These are phyloP conservation scores for Drosophila yakuba DNA, from an alignment of 1,140 invertebrate species.

Conservation along the genomic window DNA sequence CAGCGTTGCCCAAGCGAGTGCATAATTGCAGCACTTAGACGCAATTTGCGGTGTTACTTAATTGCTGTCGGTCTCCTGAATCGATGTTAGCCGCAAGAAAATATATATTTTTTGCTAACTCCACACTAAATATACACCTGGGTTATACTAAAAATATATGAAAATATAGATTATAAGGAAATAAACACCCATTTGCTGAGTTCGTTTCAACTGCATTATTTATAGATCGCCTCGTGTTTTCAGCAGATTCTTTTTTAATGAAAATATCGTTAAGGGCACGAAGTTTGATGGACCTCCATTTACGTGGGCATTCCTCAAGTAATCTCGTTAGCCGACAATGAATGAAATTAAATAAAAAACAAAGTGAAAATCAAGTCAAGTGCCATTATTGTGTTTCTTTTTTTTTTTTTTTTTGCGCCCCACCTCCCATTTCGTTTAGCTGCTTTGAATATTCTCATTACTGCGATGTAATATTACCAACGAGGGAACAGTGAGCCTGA, in stretches of 20 bases:
- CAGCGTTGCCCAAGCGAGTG: constrained; percentile 32
- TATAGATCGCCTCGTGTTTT: too few relatives aligned
- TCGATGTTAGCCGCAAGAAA: neutral
- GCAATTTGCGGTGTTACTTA: constrained; percentile 45
- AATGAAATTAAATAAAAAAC: constrained; percentile 9
- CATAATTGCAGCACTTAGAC: constrained; percentile 53
- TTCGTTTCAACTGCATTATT: too few relatives aligned
- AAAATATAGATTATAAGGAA: neutral
- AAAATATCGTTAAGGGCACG: neutral
- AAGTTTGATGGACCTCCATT: too few relatives aligned
- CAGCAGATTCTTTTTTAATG: neutral
- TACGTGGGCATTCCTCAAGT: neutral
- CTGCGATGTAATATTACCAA: constrained; percentile 36
- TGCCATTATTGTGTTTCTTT: constrained; percentile 4
- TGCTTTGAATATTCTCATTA: constrained; percentile 25
- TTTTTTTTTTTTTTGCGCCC: neutral
- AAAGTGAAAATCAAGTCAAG: constrained; percentile 5
- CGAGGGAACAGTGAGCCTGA: constrained; percentile 5
- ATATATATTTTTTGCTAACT: neutral
- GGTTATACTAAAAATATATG: too few relatives aligned
- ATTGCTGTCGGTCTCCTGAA: constrained; percentile 28
- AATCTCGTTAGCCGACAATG: constrained; percentile 6
- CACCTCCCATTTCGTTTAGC: neutral
- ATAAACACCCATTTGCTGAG: too few relatives aligned
- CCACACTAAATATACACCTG: too few relatives aligned